Percentiles rank a stretch among this genome's conserved stretches.
phyloP scores from a whole-genome alignment of 2,797 vertebrate genomes.

The Nasua narica region DNA sequence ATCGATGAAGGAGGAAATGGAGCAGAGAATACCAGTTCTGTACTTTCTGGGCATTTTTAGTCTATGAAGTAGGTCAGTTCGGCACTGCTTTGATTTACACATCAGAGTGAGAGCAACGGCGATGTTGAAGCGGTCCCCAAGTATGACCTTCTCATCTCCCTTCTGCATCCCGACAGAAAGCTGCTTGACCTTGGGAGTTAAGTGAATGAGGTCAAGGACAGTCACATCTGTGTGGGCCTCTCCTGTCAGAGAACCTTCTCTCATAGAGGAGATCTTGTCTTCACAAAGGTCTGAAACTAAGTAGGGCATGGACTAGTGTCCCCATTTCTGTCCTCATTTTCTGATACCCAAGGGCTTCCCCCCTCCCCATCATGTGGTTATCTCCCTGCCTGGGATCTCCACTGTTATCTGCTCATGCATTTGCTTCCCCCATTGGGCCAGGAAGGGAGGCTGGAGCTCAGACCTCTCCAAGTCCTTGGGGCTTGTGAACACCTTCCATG shows the following conservation, averaged over 20 bases:
- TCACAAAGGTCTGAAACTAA: slow-evolving; percentile 35
- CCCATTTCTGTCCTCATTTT: slow-evolving; percentile 74
- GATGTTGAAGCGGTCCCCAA: background rate
- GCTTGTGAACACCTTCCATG: accelerated
- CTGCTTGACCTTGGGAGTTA: background rate
- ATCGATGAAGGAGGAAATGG: background rate
- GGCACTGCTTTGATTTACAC: background rate
- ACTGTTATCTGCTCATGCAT: background rate
- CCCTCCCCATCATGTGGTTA: background rate
- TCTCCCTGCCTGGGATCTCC: background rate
- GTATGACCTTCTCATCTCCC: background rate
- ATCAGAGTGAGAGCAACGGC: background rate
- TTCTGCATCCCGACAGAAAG: accelerated
- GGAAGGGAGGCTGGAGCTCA: background rate
- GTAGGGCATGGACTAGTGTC: slow-evolving; percentile 58
- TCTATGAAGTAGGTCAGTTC: background rate
- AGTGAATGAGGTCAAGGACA: background rate
- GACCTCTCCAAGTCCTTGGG: background rate
- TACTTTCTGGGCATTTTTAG: background rate
- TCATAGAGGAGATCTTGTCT: background rate
- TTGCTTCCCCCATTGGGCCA: background rate
- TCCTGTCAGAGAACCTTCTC: background rate
- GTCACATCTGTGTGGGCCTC: accelerated
- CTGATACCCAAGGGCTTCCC: slow-evolving; percentile 47
- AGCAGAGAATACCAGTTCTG: background rate